Evolutionary conservation across 2,888 invertebrate genomes (phyloP).

Genomic region (Eupeodes luniger): DNA sequence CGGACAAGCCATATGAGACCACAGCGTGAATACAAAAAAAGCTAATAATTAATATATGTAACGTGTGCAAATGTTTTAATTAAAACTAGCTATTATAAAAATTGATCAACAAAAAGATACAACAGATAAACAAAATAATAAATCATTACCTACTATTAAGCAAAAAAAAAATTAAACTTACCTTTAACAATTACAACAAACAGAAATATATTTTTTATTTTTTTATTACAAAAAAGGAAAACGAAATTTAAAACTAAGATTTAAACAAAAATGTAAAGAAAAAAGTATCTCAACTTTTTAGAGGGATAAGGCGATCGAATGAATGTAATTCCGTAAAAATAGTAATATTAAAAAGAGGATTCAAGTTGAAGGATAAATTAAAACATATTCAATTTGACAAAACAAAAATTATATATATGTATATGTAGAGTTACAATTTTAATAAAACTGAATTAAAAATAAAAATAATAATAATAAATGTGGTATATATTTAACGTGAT

Average conservation of each 20-base stretch:
- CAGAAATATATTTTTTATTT: slow-evolving; percentile 76
- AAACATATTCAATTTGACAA: slow-evolving; percentile 51
- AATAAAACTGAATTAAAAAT: slow-evolving; percentile 54
- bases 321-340: slow-evolving; percentile 67
- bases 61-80: slow-evolving; percentile 63
- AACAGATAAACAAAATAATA: slow-evolving; percentile 30
- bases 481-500: slow-evolving; percentile 80
- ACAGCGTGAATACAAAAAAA: slow-evolving; percentile 38
- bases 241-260: slow-evolving; percentile 71
- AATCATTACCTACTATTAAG: slow-evolving; percentile 61
- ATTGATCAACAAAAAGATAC: slow-evolving; percentile 41
- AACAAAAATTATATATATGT: slow-evolving; percentile 41
- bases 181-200: slow-evolving; percentile 69
- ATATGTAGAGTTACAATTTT: slow-evolving; percentile 52
- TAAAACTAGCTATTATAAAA: slow-evolving; percentile 52
- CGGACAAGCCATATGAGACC: slow-evolving; percentile 59
- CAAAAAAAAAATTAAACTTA: slow-evolving; percentile 55
- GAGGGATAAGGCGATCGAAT: slow-evolving; percentile 59
- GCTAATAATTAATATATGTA: slow-evolving; percentile 36
- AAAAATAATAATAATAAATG: slow-evolving; percentile 63
- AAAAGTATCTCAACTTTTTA: slow-evolving; percentile 58
- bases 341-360: slow-evolving; percentile 51
- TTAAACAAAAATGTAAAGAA: slow-evolving; percentile 51
- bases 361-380: slow-evolving; percentile 41
- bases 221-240: slow-evolving; percentile 66